Percentiles rank a stretch among this genome's conserved stretches.
Evolutionary conservation across 2,888 invertebrate species (phyloP).

Genomic region (Oegoconia quadripuncta): DNA sequence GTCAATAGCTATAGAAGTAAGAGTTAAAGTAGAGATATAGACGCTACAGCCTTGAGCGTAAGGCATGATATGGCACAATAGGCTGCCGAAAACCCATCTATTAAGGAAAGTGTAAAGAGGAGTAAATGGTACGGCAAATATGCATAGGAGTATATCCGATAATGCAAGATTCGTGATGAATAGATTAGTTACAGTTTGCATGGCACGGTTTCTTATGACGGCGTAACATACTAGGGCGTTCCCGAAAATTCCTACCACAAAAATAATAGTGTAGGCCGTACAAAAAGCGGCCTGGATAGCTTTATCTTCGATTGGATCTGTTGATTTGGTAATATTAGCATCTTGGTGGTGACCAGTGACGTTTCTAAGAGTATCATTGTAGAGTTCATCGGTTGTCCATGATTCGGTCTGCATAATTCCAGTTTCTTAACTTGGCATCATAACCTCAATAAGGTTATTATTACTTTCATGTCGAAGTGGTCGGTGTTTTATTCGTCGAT

Average conservation of each 20-base stretch:
- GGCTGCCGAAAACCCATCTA: constrained; percentile 91
- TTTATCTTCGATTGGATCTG: constrained; percentile 81
- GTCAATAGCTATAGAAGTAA: constrained; percentile 95
- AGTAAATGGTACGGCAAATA: constrained; percentile 93
- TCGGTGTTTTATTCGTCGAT: constrained; percentile 24
- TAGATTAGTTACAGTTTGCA: constrained; percentile 96
- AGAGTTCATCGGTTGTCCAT: constrained; percentile 48
- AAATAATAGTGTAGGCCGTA: constrained; percentile 87
- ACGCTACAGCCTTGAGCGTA: constrained; percentile 93
- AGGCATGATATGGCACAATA: constrained; percentile 91
- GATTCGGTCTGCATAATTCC: constrained; percentile 62
- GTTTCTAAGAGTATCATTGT: constrained; percentile 38
- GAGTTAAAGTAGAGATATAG: constrained; percentile 92
- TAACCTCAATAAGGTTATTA: constrained; percentile 54
- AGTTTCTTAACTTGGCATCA: constrained; percentile 58
- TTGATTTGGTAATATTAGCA: constrained; percentile 33
- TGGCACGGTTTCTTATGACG: constrained; percentile 89
- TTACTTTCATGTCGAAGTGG: constrained; percentile 44
- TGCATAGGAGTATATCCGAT: constrained; percentile 91
- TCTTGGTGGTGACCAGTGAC: constrained; percentile 35
- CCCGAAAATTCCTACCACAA: constrained; percentile 88
- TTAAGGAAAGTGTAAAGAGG: constrained; percentile 91
- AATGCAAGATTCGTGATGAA: constrained; percentile 95
- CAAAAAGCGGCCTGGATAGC: constrained; percentile 86
- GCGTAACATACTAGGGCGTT: constrained; percentile 93